Conservation (phyloP, 2,888 invertebrate species). For the Temnothorax unifasciatus region DNA sequence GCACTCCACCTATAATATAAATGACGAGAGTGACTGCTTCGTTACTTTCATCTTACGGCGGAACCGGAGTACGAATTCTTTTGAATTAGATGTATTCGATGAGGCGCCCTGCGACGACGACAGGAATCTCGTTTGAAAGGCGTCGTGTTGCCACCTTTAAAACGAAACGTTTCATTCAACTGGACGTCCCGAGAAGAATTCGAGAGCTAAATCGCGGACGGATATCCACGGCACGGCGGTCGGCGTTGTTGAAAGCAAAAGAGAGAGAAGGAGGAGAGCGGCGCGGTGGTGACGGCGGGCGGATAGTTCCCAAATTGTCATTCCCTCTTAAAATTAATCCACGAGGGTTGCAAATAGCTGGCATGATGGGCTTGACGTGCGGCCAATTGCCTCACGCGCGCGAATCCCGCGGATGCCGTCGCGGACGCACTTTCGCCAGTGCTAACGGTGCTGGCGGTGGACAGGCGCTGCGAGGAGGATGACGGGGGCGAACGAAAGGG, state of each 20-base stretch:
- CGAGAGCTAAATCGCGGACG: slow-evolving; percentile 17
- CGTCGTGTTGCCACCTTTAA: background rate
- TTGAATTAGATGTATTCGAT: background rate
- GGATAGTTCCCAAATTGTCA: slow-evolving; percentile 71
- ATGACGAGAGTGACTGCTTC: slow-evolving; percentile 4
- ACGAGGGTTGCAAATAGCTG: slow-evolving; percentile 80
- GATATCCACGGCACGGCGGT: slow-evolving; percentile 22
- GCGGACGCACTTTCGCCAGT: slow-evolving; percentile 72
- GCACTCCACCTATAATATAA: background rate
- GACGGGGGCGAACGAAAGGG: slow-evolving; percentile 28
- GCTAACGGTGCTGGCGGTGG: slow-evolving; percentile 57
- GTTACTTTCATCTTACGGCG: background rate
- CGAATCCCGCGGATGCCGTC: slow-evolving; percentile 74
- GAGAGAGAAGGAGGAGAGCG: slow-evolving; percentile 30
- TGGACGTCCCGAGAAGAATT: slow-evolving; percentile 14
- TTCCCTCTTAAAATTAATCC: slow-evolving; percentile 79
- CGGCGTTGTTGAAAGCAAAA: slow-evolving; percentile 37
- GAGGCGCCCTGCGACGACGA: background rate
- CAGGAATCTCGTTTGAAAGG: background rate
- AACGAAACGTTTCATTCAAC: slow-evolving; percentile 28
- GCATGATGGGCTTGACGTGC: slow-evolving; percentile 74
- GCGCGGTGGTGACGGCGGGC: slow-evolving; percentile 1
- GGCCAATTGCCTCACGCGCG: slow-evolving; percentile 77
- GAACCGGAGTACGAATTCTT: background rate
- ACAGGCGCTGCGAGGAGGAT: slow-evolving; percentile 54